Conservation (phyloP, 2,888 invertebrate species). For the Rotaria macrura region DNA sequence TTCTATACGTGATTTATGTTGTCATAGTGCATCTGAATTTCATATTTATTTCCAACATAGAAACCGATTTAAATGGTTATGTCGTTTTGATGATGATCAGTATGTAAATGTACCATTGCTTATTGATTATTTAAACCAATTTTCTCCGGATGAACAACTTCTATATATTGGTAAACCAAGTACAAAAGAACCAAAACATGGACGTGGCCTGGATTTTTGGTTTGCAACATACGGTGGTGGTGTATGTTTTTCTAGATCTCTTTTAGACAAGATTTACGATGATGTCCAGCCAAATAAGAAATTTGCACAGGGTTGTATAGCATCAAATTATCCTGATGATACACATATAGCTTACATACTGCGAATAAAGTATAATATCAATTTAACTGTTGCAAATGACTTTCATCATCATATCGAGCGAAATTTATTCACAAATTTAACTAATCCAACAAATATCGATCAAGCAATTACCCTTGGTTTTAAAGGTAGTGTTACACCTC, state of each 20-base stretch:
- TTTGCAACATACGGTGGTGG: constrained; percentile 5
- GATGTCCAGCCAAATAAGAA: background rate
- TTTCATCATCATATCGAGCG: constrained; percentile 12
- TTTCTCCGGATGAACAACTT: background rate
- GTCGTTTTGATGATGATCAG: constrained; percentile 20
- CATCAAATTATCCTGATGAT: background rate
- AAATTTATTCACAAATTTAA: background rate
- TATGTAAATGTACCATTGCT: constrained; percentile 13
- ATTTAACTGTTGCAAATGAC: background rate
- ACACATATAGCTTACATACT: constrained; percentile 12
- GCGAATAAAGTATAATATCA: background rate
- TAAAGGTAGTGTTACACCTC: background rate
- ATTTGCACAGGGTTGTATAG: background rate
- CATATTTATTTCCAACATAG: background rate
- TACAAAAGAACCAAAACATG: background rate
- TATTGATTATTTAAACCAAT: background rate
- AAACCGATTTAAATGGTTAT: background rate
- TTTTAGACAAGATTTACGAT: background rate
- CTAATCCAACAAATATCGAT: background rate
- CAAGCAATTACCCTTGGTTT: background rate
- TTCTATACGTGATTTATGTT: background rate
- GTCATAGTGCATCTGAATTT: constrained; percentile 21
- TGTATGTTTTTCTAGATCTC: background rate
- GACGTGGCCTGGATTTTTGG: background rate
- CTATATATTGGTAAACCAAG: constrained; percentile 2